Evolutionary conservation across 2,888 invertebrate species (phyloP), one percentile per base, ranked within the genome.

Genomic region (Acleris cristana): DNA sequence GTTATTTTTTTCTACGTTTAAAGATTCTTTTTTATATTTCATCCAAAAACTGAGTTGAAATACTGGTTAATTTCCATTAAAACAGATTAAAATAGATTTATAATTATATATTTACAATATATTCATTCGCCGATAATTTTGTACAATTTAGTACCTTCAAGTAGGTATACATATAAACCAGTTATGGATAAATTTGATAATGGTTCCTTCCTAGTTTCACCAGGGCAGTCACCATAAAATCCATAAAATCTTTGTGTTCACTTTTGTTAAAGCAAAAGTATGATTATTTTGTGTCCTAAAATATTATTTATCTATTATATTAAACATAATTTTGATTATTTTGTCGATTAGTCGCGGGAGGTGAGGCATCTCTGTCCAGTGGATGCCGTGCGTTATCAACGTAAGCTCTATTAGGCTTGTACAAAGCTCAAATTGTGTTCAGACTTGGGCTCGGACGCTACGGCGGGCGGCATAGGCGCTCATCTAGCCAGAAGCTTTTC

Each of bases 401-500:
- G 18, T 19, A 40, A 49, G 53, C 67, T 40, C 48, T 67, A 63
- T 63, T 57, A 40, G 40, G 40, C 19, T 19, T 16, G 16, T 21
- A 21, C 26, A 57, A 57, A 23, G 61, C 61, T n/a, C 21, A n/a
- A 59, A 19, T 56, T 44, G 30, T 51, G 49, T 40, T 45, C 48
- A 18, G 16, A n/a, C 16, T 14, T 18, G 23, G 34, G 30, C 23
- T 44, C n/a, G 40, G 18, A 18, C 12, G 40, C 53, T 23, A 34
- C 26, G 64, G 44, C 55, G 51, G 64, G 65, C 61, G 69, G 34
- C 56, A 59, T 40, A 40, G 14, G 14, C 54, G 49, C 44, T 58
- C 51, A 56, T 60, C 65, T 61, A 51, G 78, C 70, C 81, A 85
- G 82, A 86, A 78, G 76, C 75, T 75, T 79, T 74, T 77, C 82